Conservation (phyloP, 2,797 vertebrate species). For the Hydrophis major region DNA sequence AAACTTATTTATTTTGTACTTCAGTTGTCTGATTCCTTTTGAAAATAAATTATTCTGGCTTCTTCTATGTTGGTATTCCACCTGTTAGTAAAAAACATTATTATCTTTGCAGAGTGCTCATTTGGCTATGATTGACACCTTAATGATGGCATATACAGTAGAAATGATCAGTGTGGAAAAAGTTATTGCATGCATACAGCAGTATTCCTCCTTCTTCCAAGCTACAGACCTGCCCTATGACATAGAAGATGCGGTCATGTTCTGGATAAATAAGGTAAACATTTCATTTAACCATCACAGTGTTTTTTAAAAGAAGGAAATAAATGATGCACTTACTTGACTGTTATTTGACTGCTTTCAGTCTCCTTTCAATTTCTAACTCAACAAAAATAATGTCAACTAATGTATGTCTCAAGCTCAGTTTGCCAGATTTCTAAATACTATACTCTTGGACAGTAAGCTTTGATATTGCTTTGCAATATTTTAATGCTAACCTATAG, state of each 20-base stretch:
- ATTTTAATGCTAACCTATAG: not conserved
- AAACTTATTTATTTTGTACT: not conserved
- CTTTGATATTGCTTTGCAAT: not conserved
- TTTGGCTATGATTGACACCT: slow-evolving; percentile 91
- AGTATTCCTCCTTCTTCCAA: slow-evolving; percentile 81
- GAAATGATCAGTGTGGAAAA: slow-evolving; percentile 91
- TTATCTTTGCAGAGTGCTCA: slow-evolving; percentile 83
- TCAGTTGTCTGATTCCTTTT: not conserved
- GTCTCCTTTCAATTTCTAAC: not conserved
- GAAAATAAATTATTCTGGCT: not conserved
- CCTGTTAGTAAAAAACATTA: not conserved
- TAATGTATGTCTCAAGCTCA: not conserved
- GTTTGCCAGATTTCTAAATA: not conserved
- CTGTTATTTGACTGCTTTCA: not conserved
- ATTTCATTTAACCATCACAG: not conserved
- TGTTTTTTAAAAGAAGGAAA: not conserved
- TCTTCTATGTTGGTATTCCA: not conserved
- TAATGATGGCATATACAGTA: slow-evolving; percentile 95
- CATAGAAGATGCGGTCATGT: slow-evolving; percentile 89
- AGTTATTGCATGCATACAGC: slow-evolving; percentile 82
- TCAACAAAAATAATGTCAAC: not conserved
- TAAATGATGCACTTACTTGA: not conserved
- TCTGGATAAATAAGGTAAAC: slow-evolving; percentile 95
- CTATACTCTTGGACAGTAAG: not conserved
- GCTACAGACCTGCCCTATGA: slow-evolving; percentile 90